These are phyloP conservation scores for Eristalis intricaria DNA, from an alignment of 2,888 invertebrate species.

Conservation along the genomic window DNA sequence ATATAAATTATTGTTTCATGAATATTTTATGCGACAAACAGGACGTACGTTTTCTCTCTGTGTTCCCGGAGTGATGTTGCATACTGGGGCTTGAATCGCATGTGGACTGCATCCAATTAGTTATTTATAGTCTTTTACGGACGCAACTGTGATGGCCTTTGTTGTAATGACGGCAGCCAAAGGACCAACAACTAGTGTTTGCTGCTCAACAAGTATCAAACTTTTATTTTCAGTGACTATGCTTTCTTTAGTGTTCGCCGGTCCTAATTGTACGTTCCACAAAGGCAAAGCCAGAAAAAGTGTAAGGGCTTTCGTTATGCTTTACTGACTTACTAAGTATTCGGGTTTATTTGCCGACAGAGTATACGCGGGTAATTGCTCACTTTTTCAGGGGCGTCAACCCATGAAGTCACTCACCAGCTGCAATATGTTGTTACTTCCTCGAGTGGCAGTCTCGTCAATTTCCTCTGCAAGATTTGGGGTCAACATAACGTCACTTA, in stretches of 20 bases:
- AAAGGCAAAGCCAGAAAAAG: slow-evolving; percentile 5
- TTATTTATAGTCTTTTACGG: slow-evolving; percentile 38
- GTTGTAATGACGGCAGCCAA: slow-evolving; percentile 24
- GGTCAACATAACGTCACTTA: not conserved
- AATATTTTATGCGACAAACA: slow-evolving; percentile 50
- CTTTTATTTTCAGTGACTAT: not conserved
- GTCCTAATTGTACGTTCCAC: slow-evolving; percentile 6
- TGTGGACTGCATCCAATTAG: slow-evolving; percentile 48
- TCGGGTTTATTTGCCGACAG: not conserved
- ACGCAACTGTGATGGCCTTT: not conserved
- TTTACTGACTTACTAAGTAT: not conserved
- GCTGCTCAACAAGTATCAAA: slow-evolving; percentile 25
- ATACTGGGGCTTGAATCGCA: slow-evolving; percentile 11
- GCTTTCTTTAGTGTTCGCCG: not conserved
- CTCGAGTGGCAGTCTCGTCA: not conserved
- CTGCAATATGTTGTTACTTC: not conserved
- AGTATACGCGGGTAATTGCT: not conserved
- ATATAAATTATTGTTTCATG: slow-evolving; percentile 59
- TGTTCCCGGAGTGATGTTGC: slow-evolving; percentile 26
- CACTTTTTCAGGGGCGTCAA: slow-evolving; percentile 15
- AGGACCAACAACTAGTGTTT: not conserved
- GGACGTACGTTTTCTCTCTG: slow-evolving; percentile 25
- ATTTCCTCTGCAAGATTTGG: not conserved
- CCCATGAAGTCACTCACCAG: slow-evolving; percentile 16
- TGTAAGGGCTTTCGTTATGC: not conserved